Conservation (phyloP, 2,888 invertebrate genomes). For the Acrobasis repandana region DNA sequence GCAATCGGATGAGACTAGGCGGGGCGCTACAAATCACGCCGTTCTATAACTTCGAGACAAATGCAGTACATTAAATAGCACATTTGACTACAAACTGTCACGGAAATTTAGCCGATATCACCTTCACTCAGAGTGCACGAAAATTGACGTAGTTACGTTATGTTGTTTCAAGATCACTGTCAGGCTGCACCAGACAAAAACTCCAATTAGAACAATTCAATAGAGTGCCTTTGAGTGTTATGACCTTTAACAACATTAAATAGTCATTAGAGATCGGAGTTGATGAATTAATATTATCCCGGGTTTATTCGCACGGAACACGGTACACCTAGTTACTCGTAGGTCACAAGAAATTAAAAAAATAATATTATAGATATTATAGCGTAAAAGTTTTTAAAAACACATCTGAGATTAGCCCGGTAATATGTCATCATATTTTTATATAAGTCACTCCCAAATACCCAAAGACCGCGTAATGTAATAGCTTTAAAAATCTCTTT, state of each 20-base stretch:
- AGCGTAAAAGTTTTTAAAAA: no score
- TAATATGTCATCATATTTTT: no score
- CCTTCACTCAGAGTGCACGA: background rate
- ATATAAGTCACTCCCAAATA: no score
- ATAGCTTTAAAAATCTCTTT: no score
- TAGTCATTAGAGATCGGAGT: conserved; percentile 58
- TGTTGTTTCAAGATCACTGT: background rate
- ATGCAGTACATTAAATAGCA: background rate
- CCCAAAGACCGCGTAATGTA: no score
- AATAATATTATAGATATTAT: no score
- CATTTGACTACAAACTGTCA: background rate
- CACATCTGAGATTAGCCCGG: no score
- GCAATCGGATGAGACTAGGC: conserved; percentile 25
- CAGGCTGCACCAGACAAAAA: conserved; percentile 44
- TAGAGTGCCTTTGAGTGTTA: conserved; percentile 52
- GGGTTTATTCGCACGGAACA: conserved; percentile 43
- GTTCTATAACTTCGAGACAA: conserved; percentile 46
- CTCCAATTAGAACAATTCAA: conserved; percentile 59
- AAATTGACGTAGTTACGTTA: no score
- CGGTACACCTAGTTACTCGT: conserved; percentile 19
- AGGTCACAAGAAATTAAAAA: background rate
- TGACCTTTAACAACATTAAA: conserved; percentile 54
- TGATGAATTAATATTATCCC: conserved; percentile 52
- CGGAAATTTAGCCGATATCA: background rate
- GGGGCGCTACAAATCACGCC: conserved; percentile 28